Evolutionary conservation across 1,140 invertebrate genomes (phyloP).

Genomic region (Rhizoglyphus robini): DNA sequence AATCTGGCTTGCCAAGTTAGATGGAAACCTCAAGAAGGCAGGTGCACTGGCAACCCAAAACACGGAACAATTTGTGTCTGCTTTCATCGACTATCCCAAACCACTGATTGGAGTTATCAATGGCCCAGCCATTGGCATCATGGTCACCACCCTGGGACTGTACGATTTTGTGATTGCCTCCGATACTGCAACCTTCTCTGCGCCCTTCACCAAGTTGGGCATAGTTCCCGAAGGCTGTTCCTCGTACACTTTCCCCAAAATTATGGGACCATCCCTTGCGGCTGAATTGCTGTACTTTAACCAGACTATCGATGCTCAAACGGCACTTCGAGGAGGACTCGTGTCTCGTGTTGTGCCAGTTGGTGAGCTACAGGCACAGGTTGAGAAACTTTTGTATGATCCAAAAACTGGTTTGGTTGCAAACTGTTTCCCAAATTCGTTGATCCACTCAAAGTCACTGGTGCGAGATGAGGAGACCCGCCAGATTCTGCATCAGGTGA

Average conservation of each 20-base stretch:
- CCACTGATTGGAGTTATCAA: conserved; percentile 74
- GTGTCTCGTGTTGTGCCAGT: conserved; percentile 38
- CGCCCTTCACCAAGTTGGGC: conserved; percentile 66
- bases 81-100: conserved; percentile 77
- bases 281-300: conserved; percentile 64
- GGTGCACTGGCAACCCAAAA: neutral
- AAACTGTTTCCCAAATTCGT: neutral
- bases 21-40: neutral
- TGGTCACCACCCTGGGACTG: conserved; percentile 60
- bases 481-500: conserved; percentile 38
- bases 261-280: conserved; percentile 60
- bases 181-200: conserved; percentile 68
- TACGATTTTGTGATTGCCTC: conserved; percentile 79
- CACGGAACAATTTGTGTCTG: conserved; percentile 48
- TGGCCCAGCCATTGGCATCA: conserved; percentile 84
- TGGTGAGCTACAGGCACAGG: neutral
- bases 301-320: conserved; percentile 55
- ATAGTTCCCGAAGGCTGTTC: conserved; percentile 70
- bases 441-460: conserved; percentile 16
- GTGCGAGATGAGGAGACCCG: conserved; percentile 4
- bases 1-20: neutral
- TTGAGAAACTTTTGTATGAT: neutral
- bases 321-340: conserved; percentile 50
- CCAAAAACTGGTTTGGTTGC: conserved; percentile 15
- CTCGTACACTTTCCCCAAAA: conserved; percentile 59